Percentiles rank a stretch among this genome's conserved stretches.
Conservation (phyloP, 2,113 vertebrate species). For the Myanophis thanlyinensis region DNA sequence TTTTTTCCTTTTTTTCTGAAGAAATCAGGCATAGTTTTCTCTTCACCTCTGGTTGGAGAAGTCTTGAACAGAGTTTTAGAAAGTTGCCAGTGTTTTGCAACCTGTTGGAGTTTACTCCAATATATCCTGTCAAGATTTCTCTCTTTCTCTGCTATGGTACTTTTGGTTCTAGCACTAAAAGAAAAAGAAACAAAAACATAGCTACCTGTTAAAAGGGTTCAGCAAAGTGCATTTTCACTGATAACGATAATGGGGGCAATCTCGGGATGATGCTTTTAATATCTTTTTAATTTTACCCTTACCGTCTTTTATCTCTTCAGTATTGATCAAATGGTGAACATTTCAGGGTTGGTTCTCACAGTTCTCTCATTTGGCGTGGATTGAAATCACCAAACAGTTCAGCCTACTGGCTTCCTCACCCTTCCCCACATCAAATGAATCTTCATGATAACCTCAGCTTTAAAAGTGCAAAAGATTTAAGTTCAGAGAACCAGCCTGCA, state of each 20-base stretch:
- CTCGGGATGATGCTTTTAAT: neutral
- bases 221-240: neutral
- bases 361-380: slow-evolving; percentile 49
- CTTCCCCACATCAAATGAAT: slow-evolving; percentile 54
- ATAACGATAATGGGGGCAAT: neutral
- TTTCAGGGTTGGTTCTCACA: slow-evolving; percentile 56
- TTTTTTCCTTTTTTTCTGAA: neutral
- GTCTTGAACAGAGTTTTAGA: neutral
- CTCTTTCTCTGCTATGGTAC: neutral
- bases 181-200: neutral
- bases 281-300: neutral
- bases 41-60: neutral
- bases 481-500: slow-evolving; percentile 62
- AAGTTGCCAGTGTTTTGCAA: slow-evolving; percentile 8
- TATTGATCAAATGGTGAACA: slow-evolving; percentile 52
- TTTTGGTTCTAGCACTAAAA: neutral
- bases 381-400: neutral
- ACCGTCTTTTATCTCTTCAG: slow-evolving; percentile 18
- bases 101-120: slow-evolving; percentile 18
- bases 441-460: slow-evolving; percentile 63
- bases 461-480: slow-evolving; percentile 60
- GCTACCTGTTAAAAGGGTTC: neutral
- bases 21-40: neutral
- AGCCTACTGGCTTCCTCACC: slow-evolving; percentile 18
- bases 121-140: slow-evolving; percentile 6